These are phyloP conservation scores for Stomatorhinus walkeri DNA, from an alignment of 2,797 vertebrate species.

Conservation along the genomic window DNA sequence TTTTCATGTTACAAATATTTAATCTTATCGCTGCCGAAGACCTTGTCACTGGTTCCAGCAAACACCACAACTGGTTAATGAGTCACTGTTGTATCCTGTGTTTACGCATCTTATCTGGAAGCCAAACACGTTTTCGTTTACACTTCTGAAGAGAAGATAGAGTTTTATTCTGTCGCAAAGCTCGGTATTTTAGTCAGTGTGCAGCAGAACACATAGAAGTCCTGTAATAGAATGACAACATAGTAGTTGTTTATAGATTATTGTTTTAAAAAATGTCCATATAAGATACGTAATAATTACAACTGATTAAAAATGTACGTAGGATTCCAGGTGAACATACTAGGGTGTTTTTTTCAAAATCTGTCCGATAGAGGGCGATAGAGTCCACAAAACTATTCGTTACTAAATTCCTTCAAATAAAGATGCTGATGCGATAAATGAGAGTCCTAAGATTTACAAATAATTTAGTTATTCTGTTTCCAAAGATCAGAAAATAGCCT, in stretches of 20 bases:
- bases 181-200: neutral
- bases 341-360: neutral
- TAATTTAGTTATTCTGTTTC: neutral
- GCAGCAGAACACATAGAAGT: neutral
- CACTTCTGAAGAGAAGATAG: neutral
- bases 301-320: neutral
- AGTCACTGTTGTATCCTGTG: conserved; percentile 20
- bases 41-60: conserved; percentile 18
- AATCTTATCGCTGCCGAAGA: conserved; percentile 24
- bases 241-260: neutral
- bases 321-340: neutral
- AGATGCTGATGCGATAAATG: neutral
- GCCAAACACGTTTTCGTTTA: conserved; percentile 11
- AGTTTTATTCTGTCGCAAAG: neutral
- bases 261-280: neutral
- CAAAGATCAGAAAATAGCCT: neutral
- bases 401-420: neutral
- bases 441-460: neutral
- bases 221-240: neutral
- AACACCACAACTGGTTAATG: conserved; percentile 26
- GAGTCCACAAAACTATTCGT: neutral
- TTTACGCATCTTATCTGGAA: conserved; percentile 21
- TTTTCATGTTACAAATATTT: conserved; percentile 17
- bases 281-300: neutral
- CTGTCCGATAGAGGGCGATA: conserved; percentile 18